A percentile compares a stretch with the other conserved stretches of the same genome.
Conservation (phyloP, 2,113 vertebrate genomes). For the Pseudorhombus dupliciocellatus region DNA sequence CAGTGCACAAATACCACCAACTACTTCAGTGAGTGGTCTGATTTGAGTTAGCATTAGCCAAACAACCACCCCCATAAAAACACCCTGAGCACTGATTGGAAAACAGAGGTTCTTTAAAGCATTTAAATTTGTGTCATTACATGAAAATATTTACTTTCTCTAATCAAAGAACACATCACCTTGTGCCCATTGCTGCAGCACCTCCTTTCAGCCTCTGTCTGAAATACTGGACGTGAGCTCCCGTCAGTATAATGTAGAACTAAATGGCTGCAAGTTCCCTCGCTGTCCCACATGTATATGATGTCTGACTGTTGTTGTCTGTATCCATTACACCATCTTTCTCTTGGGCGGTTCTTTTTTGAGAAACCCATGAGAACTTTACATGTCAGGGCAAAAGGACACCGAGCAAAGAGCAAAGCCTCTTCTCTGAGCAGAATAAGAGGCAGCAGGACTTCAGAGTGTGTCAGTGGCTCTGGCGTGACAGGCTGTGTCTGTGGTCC, state of each 20-base stretch:
- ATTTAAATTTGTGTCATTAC: no score
- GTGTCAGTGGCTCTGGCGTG: slow-evolving; percentile 15
- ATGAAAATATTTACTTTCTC: no score
- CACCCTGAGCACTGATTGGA: no score
- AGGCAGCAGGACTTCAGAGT: not conserved
- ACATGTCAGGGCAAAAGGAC: not conserved
- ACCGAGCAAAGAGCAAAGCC: not conserved
- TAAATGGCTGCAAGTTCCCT: not conserved
- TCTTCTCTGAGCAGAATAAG: not conserved
- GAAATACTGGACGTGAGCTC: no score
- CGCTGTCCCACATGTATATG: not conserved
- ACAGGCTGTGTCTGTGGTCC: slow-evolving; percentile 21
- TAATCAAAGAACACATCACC: no score
- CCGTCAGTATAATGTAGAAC: not conserved
- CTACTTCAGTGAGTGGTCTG: no score
- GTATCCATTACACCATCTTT: not conserved
- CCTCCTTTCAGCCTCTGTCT: no score
- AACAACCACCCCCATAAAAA: no score
- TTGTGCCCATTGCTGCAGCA: no score
- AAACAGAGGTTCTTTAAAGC: no score
- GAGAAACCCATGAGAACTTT: not conserved
- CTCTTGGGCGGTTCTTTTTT: not conserved
- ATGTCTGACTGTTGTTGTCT: not conserved
- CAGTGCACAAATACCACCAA: no score
- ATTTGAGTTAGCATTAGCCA: no score